Conservation (phyloP, 2,113 vertebrate genomes). For the Halichoerus grypus region DNA sequence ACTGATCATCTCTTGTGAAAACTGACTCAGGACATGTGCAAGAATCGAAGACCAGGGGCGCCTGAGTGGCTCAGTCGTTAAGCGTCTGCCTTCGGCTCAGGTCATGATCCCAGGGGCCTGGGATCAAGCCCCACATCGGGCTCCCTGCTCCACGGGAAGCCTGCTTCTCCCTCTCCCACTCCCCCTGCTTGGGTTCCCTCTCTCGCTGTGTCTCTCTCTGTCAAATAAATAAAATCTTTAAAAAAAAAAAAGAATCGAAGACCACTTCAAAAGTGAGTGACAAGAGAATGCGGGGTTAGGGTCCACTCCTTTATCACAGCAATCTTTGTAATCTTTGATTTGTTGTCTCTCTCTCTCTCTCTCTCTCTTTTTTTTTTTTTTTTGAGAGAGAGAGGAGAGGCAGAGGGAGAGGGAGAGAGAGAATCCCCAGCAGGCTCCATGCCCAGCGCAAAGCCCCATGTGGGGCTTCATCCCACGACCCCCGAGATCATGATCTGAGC, state of each 20-base stretch:
- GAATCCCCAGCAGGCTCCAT: not conserved
- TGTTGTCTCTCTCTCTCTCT: not conserved
- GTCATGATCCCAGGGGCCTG: too few relatives aligned
- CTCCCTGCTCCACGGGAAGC: too few relatives aligned
- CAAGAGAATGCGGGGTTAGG: not conserved
- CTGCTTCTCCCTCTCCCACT: too few relatives aligned
- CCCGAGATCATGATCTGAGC: not conserved
- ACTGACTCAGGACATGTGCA: not conserved
- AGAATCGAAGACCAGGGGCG: not conserved
- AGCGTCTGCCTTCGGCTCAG: too few relatives aligned
- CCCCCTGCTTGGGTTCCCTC: too few relatives aligned
- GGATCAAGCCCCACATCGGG: too few relatives aligned
- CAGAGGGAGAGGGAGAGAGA: not conserved
- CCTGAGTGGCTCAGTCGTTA: too few relatives aligned
- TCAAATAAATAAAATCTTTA: too few relatives aligned
- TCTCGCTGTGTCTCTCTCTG: too few relatives aligned
- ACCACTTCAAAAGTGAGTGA: not conserved
- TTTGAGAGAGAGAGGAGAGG: not conserved
- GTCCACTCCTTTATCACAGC: not conserved
- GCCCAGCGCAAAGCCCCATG: not conserved
- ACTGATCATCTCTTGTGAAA: not conserved
- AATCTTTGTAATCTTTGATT: not conserved
- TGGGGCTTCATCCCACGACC: not conserved
- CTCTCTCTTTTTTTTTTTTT: not conserved
- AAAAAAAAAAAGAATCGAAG: not conserved